Evolutionary conservation across 2,113 vertebrate species (phyloP).

Genomic region (Opisthocomus hoazin): DNA sequence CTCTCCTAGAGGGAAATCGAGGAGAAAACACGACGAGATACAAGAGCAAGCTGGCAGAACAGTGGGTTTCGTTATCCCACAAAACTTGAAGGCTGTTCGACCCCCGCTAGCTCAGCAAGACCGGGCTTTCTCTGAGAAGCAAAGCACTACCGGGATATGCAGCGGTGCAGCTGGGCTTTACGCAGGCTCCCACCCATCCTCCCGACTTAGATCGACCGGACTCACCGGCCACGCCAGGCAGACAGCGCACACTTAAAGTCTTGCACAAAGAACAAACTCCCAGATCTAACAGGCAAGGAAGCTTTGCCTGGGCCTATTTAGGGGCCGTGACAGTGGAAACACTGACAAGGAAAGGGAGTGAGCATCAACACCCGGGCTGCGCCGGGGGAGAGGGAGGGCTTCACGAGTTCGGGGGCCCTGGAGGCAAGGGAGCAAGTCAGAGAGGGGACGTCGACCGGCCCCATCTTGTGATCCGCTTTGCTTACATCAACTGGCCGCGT

Average conservation of each 20-base stretch:
- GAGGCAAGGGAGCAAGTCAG: not conserved
- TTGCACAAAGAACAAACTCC: not conserved
- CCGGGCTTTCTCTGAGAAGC: fast-evolving
- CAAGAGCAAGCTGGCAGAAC: not conserved
- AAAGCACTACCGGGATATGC: fast-evolving
- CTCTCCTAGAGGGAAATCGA: not conserved
- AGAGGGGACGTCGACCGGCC: not conserved
- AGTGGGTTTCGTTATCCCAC: not conserved
- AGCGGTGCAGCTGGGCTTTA: fast-evolving
- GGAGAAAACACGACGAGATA: not conserved
- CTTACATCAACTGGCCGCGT: not conserved
- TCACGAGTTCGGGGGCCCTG: fast-evolving
- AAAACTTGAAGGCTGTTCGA: not conserved
- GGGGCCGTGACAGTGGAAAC: not conserved
- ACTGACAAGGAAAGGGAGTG: not conserved
- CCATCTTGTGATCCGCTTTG: too few species aligned
- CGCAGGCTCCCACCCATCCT: not conserved
- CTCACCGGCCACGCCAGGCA: not conserved
- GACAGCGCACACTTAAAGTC: not conserved
- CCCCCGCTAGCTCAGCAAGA: not conserved
- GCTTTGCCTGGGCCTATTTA: not conserved
- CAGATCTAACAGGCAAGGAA: not conserved
- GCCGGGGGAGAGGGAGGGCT: not conserved
- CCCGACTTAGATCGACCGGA: not conserved
- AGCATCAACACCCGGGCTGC: fast-evolving